Percentiles rank a stretch among this genome's conserved stretches.
phyloP scores from a whole-genome alignment of 1,140 invertebrate genomes.

The Lucilia cuprina region DNA sequence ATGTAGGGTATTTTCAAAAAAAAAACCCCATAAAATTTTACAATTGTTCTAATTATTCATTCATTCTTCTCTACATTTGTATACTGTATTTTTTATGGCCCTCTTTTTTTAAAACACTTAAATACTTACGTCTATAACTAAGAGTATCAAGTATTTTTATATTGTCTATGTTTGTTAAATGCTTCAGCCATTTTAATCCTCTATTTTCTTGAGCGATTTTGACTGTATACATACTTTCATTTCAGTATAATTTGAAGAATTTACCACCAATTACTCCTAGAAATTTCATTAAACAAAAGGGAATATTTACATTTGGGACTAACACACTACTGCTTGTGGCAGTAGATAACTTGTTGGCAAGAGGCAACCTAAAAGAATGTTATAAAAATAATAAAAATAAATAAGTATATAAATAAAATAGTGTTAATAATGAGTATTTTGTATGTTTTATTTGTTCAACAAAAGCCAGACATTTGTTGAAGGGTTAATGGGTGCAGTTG shows the following conservation, averaged over 20 bases:
- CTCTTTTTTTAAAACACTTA: neutral
- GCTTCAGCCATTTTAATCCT: neutral
- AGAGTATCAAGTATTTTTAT: neutral
- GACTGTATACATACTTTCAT: neutral
- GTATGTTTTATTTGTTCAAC: neutral
- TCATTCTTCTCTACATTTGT: neutral
- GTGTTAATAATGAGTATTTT: neutral
- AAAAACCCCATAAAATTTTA: neutral
- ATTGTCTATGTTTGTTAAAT: neutral
- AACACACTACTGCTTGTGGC: neutral
- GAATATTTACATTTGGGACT: conserved; percentile 15
- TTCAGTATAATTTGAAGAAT: neutral
- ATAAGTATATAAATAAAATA: neutral
- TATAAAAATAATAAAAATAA: neutral
- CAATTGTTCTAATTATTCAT: conserved; percentile 8
- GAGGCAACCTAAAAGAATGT: too few relatives aligned
- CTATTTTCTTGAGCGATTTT: neutral
- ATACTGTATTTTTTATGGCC: neutral
- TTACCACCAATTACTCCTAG: conserved; percentile 3
- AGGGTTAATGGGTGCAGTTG: too few relatives aligned
- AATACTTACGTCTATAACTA: neutral
- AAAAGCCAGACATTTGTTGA: too few relatives aligned
- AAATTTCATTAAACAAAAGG: neutral
- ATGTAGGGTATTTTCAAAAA: neutral
- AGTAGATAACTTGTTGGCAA: neutral